phyloP scores from a whole-genome alignment of 2,888 invertebrate genomes.

The Neoscelio sp. region DNA sequence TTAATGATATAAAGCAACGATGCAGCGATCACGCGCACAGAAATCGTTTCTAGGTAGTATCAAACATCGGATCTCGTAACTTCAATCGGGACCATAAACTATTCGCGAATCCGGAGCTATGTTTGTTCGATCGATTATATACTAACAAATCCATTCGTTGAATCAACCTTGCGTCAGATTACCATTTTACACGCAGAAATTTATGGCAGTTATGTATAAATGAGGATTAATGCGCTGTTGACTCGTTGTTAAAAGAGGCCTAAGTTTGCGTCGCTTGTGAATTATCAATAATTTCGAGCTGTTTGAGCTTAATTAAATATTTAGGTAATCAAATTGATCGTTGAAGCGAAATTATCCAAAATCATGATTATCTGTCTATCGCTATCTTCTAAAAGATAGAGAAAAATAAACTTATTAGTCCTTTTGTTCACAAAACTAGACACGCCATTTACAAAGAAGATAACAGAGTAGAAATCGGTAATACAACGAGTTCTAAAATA shows the following conservation, averaged over 20 bases:
- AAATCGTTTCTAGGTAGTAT: slow-evolving; percentile 23
- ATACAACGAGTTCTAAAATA: too few relatives aligned
- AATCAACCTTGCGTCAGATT: slow-evolving; percentile 37
- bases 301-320: neutral
- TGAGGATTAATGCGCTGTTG: slow-evolving; percentile 46
- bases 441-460: too few relatives aligned
- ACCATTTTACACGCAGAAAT: slow-evolving; percentile 42
- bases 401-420: too few relatives aligned
- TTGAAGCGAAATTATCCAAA: neutral
- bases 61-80: slow-evolving; percentile 32
- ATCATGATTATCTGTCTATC: too few relatives aligned
- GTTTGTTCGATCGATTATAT: slow-evolving; percentile 43
- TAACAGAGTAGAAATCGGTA: too few relatives aligned
- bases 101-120: slow-evolving; percentile 33
- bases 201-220: slow-evolving; percentile 36
- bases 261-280: slow-evolving; percentile 15
- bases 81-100: slow-evolving; percentile 37
- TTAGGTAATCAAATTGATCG: neutral
- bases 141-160: slow-evolving; percentile 41
- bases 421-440: too few relatives aligned
- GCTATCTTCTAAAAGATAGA: too few relatives aligned
- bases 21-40: slow-evolving; percentile 14
- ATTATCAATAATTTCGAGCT: neutral
- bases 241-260: slow-evolving; percentile 31
- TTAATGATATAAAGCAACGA: slow-evolving; percentile 43